These are phyloP conservation scores for Metridium senile DNA, from an alignment of 92 coral and sea anemone species.

Conservation along the genomic window DNA sequence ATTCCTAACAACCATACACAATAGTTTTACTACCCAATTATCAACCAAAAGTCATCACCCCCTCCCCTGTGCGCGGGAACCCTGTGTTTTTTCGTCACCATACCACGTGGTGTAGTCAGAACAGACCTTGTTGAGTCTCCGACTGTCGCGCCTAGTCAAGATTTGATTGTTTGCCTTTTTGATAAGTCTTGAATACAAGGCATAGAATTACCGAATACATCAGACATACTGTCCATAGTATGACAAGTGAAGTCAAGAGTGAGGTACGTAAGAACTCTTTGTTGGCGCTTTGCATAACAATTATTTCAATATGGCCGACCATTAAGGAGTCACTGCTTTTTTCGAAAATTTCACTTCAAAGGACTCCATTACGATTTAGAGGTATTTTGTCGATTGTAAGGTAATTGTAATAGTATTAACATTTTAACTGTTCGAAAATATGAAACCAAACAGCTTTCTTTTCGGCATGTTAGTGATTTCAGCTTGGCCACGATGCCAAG, in stretches of 20 bases:
- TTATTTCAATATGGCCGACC: neutral
- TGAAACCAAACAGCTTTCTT: neutral
- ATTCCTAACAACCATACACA: no score
- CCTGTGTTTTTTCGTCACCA: neutral
- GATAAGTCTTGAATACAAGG: conserved; percentile 10
- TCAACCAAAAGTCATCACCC: no score
- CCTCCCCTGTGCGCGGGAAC: neutral
- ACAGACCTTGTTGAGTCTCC: neutral
- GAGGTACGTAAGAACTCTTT: conserved; percentile 31
- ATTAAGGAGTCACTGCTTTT: neutral
- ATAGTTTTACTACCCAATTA: no score
- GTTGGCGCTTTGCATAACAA: conserved; percentile 13
- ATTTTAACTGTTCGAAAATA: conserved; percentile 11
- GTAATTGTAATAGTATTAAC: neutral
- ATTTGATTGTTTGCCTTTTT: neutral
- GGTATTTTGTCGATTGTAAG: neutral
- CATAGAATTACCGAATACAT: no score
- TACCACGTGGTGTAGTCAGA: conserved; percentile 2
- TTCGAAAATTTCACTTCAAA: neutral
- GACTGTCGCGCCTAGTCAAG: neutral
- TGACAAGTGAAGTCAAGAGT: conserved; percentile 24
- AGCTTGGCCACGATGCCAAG: neutral
- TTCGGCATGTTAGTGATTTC: conserved; percentile 2
- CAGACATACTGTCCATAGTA: neutral
- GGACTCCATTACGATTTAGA: neutral